Percentiles rank a stretch among this genome's conserved stretches.
These are phyloP conservation scores for Euspilapteryx auroguttella DNA, from an alignment of 2,888 invertebrate species.

Conservation along the genomic window DNA sequence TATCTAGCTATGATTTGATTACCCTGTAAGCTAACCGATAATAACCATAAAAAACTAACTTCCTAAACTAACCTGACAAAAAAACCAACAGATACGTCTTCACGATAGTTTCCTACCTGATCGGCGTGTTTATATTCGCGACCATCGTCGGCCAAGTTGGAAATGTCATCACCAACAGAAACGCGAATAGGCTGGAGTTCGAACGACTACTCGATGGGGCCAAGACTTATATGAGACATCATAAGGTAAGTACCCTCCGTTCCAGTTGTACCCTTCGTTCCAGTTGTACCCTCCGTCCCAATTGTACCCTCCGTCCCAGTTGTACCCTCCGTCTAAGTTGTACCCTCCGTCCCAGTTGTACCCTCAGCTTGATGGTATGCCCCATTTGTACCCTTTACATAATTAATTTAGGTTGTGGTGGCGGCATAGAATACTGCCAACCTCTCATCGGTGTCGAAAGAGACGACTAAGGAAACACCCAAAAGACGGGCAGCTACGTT, in stretches of 20 bases:
- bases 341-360: no score
- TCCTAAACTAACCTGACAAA: background rate
- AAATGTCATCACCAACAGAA: slow-evolving; percentile 95
- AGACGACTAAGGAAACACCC: no score
- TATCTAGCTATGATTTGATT: no score
- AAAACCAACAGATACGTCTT: slow-evolving; percentile 82
- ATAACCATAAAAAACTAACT: background rate
- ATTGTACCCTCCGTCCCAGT: no score
- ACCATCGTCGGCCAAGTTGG: slow-evolving; percentile 98
- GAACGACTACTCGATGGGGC: slow-evolving; percentile 93
- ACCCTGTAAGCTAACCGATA: no score
- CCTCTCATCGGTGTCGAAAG: no score
- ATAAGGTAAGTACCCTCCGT: slow-evolving; percentile 66
- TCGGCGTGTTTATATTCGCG: slow-evolving; percentile 97
- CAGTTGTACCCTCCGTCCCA: background rate
- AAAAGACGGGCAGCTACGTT: no score
- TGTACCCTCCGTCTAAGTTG: no score
- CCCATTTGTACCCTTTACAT: no score
- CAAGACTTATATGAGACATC: slow-evolving; percentile 96
- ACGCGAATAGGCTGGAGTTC: slow-evolving; percentile 93
- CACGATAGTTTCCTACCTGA: slow-evolving; percentile 95
- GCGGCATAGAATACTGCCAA: no score
- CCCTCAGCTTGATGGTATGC: no score
- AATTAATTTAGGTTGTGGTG: no score
- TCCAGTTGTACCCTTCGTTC: background rate